phyloP scores from a whole-genome alignment of 1,140 invertebrate genomes.

The Penaeus vannamei region DNA sequence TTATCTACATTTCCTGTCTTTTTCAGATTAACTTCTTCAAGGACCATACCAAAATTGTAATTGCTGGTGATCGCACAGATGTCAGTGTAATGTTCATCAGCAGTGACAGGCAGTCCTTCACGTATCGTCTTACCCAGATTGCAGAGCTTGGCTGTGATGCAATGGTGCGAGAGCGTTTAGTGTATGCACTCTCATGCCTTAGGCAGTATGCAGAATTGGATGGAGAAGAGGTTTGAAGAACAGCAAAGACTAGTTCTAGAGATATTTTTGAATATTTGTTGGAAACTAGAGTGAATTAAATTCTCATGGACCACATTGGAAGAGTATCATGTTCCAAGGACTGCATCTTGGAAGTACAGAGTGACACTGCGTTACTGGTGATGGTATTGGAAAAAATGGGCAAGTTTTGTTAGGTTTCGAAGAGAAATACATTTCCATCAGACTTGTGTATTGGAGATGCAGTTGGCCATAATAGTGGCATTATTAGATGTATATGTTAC shows the following conservation, averaged over 20 bases:
- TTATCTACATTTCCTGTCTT: conserved; percentile 31
- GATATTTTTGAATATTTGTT: conserved; percentile 50
- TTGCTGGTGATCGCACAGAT: conserved; percentile 70
- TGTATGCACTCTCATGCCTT: conserved; percentile 76
- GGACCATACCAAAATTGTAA: conserved; percentile 78
- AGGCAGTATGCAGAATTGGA: conserved; percentile 75
- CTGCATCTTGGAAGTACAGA: too few species aligned
- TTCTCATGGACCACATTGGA: conserved; percentile 16
- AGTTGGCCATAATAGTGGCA: conserved; percentile 46
- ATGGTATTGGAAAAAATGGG: too few species aligned
- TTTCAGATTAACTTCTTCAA: conserved; percentile 79
- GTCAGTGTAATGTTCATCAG: conserved; percentile 77
- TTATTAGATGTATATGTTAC: conserved; percentile 26
- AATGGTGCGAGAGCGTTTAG: conserved; percentile 76
- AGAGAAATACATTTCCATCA: too few species aligned
- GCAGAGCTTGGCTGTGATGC: conserved; percentile 76
- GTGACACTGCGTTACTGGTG: too few species aligned
- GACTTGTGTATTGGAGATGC: not conserved
- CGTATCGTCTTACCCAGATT: conserved; percentile 77
- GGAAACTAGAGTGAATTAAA: conserved; percentile 31
- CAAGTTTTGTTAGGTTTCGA: too few species aligned
- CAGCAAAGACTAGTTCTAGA: conserved; percentile 33
- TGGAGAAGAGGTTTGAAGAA: conserved; percentile 67
- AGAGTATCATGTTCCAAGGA: not conserved
- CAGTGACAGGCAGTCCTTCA: conserved; percentile 75